Percentiles rank a stretch among this genome's conserved stretches.
Conservation (phyloP, 2,797 vertebrate genomes). For the Malacoctenus gilli region DNA sequence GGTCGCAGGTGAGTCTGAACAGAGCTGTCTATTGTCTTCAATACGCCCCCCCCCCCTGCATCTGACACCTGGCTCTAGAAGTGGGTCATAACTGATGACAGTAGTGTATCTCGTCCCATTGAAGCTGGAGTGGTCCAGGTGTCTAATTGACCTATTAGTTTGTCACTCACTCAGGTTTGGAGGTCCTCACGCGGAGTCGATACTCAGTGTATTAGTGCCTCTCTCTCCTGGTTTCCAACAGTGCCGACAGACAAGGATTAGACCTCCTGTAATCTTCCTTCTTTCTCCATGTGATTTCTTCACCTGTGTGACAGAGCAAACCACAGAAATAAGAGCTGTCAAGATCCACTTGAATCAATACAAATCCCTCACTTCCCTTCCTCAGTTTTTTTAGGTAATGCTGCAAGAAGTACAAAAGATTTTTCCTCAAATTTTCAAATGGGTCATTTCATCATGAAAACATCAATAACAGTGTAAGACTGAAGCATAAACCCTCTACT, state of each 20-base stretch:
- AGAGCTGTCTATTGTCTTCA: slow-evolving; percentile 17
- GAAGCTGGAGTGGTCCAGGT: slow-evolving; percentile 33
- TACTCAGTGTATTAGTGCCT: slow-evolving; percentile 16
- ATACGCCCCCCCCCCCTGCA: not conserved
- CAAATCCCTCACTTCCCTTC: no score
- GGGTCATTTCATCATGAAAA: no score
- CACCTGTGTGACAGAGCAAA: not conserved
- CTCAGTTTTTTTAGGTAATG: no score
- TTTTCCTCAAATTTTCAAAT: no score
- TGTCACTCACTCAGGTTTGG: slow-evolving; percentile 40
- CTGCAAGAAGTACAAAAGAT: no score
- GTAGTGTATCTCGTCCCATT: not conserved
- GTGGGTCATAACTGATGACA: slow-evolving; percentile 14
- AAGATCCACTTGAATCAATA: no score
- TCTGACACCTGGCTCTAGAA: slow-evolving; percentile 14
- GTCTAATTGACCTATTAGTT: slow-evolving; percentile 45
- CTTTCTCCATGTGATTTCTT: not conserved
- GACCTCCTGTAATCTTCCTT: not conserved
- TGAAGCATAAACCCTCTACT: no score
- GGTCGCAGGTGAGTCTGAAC: slow-evolving; percentile 26
- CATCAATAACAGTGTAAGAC: no score
- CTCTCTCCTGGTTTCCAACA: not conserved
- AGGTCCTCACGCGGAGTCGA: slow-evolving; percentile 21
- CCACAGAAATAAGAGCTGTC: not conserved
- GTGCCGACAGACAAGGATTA: slow-evolving; percentile 40